These are phyloP conservation scores for Zaprionus davidi DNA, from an alignment of 1,140 invertebrate genomes.

Conservation along the genomic window DNA sequence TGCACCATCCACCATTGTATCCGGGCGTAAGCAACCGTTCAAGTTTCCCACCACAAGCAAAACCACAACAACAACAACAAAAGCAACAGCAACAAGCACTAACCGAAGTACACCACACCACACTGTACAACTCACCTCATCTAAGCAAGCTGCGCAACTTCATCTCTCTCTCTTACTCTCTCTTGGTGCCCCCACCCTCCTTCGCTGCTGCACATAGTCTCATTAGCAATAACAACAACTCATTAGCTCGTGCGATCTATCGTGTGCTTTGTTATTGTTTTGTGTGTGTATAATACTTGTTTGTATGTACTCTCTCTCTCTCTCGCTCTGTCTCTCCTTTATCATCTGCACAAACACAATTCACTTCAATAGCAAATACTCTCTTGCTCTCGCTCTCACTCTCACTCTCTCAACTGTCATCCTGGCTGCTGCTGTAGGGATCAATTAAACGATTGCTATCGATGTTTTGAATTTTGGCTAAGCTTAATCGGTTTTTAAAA, in stretches of 20 bases:
- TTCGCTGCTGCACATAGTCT: constrained; percentile 3
- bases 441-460: neutral
- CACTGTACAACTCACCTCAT: constrained; percentile 10
- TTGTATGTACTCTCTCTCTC: constrained; percentile 16
- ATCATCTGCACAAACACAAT: neutral
- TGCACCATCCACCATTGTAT: constrained; percentile 80
- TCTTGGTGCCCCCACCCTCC: neutral
- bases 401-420: neutral
- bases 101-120: constrained; percentile 6
- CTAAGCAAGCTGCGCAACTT: neutral
- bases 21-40: constrained; percentile 77
- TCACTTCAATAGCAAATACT: neutral
- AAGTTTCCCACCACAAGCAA: constrained; percentile 36
- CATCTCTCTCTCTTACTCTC: neutral
- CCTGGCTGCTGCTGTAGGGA: constrained; percentile 5
- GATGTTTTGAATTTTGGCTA: neutral
- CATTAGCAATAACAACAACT: constrained; percentile 36
- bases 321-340: constrained; percentile 9
- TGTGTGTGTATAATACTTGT: constrained; percentile 8
- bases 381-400: neutral
- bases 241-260: constrained; percentile 16
- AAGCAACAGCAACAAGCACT: constrained; percentile 20
- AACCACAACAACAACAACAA: constrained; percentile 18
- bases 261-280: constrained; percentile 18
- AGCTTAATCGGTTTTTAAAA: neutral